A percentile compares a stretch with the other conserved stretches of the same genome.
Evolutionary conservation across 35 echinoderm and acorn worm species (phyloP).

Genomic region (Ophiothrix spiculata): DNA sequence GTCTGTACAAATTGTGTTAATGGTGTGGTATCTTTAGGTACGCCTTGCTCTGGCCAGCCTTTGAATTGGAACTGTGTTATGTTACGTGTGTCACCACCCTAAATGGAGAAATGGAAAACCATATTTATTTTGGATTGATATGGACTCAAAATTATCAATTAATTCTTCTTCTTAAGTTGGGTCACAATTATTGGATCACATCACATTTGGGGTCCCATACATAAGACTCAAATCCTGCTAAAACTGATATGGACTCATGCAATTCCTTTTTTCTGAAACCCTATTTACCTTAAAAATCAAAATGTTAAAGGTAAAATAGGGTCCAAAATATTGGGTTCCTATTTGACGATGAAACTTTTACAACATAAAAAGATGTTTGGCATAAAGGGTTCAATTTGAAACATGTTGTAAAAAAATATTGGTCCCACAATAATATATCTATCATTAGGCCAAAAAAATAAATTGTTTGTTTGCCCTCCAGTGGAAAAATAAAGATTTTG

Average conservation of each 20-base stretch:
- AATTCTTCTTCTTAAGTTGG: neutral
- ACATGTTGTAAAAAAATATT: too few species aligned
- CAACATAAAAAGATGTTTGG: too few species aligned
- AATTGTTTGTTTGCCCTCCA: too few species aligned
- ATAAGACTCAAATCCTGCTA: neutral
- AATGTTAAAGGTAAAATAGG: too few species aligned
- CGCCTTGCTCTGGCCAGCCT: constrained; percentile 42
- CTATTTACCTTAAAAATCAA: too few species aligned
- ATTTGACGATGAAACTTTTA: too few species aligned
- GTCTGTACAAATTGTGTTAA: constrained; percentile 21
- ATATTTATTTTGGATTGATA: neutral
- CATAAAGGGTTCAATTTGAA: too few species aligned
- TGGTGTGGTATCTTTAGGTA: constrained; percentile 7
- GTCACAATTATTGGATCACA: neutral
- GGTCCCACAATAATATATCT: too few species aligned
- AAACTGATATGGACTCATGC: neutral
- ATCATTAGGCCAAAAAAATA: too few species aligned
- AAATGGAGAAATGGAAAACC: neutral
- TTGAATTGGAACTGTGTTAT: constrained; percentile 44
- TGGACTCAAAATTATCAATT: neutral
- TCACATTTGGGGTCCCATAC: neutral
- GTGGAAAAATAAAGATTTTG: too few species aligned
- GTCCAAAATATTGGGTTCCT: too few species aligned
- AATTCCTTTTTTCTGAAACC: neutral
- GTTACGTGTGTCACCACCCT: constrained; percentile 33